phyloP scores from a whole-genome alignment of 1,140 invertebrate species.

The Magallana ariakensis region DNA sequence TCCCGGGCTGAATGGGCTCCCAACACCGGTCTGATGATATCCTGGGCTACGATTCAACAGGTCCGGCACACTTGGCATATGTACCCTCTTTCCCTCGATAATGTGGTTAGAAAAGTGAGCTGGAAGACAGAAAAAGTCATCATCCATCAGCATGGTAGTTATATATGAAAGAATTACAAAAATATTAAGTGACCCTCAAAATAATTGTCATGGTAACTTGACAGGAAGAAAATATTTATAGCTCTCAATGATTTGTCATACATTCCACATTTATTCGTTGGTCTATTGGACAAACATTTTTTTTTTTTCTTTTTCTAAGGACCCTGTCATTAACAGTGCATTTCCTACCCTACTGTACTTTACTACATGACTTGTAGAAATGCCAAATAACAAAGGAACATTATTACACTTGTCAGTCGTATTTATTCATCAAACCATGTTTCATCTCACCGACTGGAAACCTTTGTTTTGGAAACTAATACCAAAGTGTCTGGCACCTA shows the following conservation, averaged over 20 bases:
- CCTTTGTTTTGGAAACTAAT: not conserved
- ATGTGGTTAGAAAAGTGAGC: slow-evolving; percentile 20
- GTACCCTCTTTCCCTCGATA: slow-evolving; percentile 31
- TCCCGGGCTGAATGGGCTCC: not conserved
- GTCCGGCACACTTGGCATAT: slow-evolving; percentile 32
- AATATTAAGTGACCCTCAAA: no score
- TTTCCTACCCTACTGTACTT: not conserved
- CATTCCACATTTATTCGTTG: not conserved
- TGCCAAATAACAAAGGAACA: not conserved
- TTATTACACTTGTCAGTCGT: not conserved
- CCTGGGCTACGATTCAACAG: slow-evolving; percentile 37
- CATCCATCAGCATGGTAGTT: not conserved
- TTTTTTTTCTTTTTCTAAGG: not conserved
- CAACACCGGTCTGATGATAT: slow-evolving; percentile 4
- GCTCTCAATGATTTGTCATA: no score
- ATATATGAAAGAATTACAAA: no score
- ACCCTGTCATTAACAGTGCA: not conserved
- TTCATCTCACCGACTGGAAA: not conserved
- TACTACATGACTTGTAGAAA: not conserved
- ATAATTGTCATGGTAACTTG: no score
- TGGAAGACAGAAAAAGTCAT: not conserved
- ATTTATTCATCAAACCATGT: not conserved
- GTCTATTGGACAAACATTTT: no score
- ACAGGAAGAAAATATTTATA: no score
- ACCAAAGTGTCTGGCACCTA: not conserved